Evolutionary conservation across 2,113 vertebrate genomes (phyloP), one percentile per base, ranked within the genome.

Genomic region (Lepus timidus): DNA sequence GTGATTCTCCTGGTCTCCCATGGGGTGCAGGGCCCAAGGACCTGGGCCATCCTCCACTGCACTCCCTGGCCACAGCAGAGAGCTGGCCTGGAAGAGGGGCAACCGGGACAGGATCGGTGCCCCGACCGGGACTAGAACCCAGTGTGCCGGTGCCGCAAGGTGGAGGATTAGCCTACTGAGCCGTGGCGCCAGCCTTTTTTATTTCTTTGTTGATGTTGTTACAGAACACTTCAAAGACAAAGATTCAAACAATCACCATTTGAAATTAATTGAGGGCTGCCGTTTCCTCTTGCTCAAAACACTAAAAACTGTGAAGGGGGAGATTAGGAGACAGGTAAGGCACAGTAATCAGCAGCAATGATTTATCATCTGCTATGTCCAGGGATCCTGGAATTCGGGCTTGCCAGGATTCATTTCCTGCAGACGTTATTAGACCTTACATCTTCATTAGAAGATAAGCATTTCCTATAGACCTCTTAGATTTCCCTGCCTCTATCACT

Each of bases 341-440:
- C n/a, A 9, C 33, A 55, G 5, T 39, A 31, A 7, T 25, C 25
- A 73, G 27, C 3, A 55, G 52, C 9, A 25, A 33, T 39, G 19
- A 31, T 44, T 2, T 1, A 29, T 20, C 19, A 58, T 10, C 2
- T 61, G 25, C 55, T 23, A n/a, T 52, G 44, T 71, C 20, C 27
- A 44, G 17, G 16, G 1, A 4, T 1, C 44, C 11, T n/a, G 49
- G 52, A 25, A 1, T 55, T 7, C 6, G 22, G 16, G 10, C 11
- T 67, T 29, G 4, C 7, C 44, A 79, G 4, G 3, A 23, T 13
- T 33, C 52, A 22, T 71, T 86, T 74, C 22, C 49, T 17, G 17
- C 23, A 74, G 44, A 20, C 10, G 14, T 6, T 12, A 67, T 4
- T 85, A 61, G 7, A 55, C 58, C 6, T 29, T 68, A 68, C 13